These are phyloP conservation scores for Drosophila kikkawai DNA, from an alignment of 1,140 invertebrate species.

Conservation along the genomic window DNA sequence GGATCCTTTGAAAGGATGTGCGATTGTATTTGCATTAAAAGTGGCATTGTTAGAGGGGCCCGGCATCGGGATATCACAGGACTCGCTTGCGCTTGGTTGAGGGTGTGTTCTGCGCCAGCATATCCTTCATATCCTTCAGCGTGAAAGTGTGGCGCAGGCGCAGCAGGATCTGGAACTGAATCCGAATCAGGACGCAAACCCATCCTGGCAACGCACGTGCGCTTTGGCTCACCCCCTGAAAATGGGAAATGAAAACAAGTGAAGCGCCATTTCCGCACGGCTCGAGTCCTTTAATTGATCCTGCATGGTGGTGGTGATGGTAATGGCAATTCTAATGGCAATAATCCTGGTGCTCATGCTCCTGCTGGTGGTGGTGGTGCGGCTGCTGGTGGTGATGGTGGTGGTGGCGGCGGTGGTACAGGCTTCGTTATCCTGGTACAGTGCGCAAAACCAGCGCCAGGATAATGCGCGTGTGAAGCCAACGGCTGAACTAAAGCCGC, in stretches of 20 bases:
- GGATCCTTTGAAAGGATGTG: slow-evolving; percentile 73
- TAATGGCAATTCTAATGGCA: slow-evolving; percentile 37
- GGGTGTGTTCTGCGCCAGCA: slow-evolving; percentile 67
- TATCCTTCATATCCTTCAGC: slow-evolving; percentile 72
- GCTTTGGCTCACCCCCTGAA: slow-evolving; percentile 48
- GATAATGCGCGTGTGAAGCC: slow-evolving; percentile 68
- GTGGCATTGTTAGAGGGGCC: slow-evolving; percentile 71
- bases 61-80: slow-evolving; percentile 69
- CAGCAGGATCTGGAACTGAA: slow-evolving; percentile 32
- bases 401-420: slow-evolving; percentile 18
- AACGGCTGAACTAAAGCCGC: slow-evolving; percentile 60
- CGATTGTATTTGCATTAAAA: slow-evolving; percentile 82
- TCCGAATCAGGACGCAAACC: slow-evolving; percentile 13
- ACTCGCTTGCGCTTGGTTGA: slow-evolving; percentile 48
- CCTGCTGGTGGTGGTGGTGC: slow-evolving; percentile 30
- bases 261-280: slow-evolving; percentile 73
- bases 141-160: slow-evolving; percentile 79
- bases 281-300: slow-evolving; percentile 67
- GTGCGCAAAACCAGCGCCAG: slow-evolving; percentile 67
- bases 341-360: slow-evolving; percentile 18
- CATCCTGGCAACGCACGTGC: slow-evolving; percentile 61
- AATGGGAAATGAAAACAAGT: slow-evolving; percentile 74
- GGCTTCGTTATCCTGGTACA: slow-evolving; percentile 62
- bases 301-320: slow-evolving; percentile 48
- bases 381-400: slow-evolving; percentile 23